Percentiles rank a stretch among this genome's conserved stretches.
phyloP scores from a whole-genome alignment of 2,888 invertebrate genomes.

The Hesperia comma region DNA sequence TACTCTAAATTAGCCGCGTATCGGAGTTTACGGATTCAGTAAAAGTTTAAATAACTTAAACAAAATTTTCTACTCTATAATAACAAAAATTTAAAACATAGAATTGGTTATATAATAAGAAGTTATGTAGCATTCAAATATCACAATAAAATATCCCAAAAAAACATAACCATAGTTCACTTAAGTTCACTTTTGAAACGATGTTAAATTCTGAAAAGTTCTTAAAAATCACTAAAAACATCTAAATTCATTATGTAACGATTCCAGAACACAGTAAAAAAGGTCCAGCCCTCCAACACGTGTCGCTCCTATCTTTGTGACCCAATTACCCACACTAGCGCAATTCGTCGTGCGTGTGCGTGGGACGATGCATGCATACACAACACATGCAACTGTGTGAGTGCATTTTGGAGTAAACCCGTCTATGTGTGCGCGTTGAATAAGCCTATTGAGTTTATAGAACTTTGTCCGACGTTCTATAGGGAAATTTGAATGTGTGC shows the following conservation, averaged over 20 bases:
- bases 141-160: too few relatives aligned
- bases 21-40: too few relatives aligned
- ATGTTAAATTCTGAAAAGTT: not conserved
- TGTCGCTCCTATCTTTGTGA: conserved; percentile 81
- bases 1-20: too few relatives aligned
- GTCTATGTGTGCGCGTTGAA: conserved; percentile 38
- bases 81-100: too few relatives aligned
- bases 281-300: conserved; percentile 78
- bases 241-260: conserved; percentile 40
- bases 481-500: conserved; percentile 41
- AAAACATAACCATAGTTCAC: too few relatives aligned
- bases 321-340: conserved; percentile 74
- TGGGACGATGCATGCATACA: conserved; percentile 57
- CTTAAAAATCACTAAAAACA: not conserved
- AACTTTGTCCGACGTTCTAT: conserved; percentile 11
- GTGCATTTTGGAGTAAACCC: conserved; percentile 38
- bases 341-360: conserved; percentile 47
- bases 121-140: too few relatives aligned
- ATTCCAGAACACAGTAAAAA: conserved; percentile 58
- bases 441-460: conserved; percentile 27
- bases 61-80: not conserved
- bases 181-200: too few relatives aligned
- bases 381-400: conserved; percentile 41
- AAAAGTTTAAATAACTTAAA: not conserved
- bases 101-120: too few relatives aligned